phyloP scores from a whole-genome alignment of 2,888 invertebrate species.

The Erpobdella octoculata region DNA sequence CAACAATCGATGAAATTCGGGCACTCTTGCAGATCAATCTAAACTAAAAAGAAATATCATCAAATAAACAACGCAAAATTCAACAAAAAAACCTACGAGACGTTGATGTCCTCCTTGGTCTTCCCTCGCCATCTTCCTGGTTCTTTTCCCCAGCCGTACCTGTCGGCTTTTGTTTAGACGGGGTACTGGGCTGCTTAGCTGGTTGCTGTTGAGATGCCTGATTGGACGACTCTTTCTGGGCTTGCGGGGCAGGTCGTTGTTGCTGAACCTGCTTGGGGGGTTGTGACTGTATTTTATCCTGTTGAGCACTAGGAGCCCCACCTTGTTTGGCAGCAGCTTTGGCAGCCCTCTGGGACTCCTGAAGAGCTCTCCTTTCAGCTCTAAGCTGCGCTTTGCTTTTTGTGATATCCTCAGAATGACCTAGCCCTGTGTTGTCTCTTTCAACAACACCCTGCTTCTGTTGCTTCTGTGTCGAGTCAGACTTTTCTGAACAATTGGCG shows the following conservation, averaged over 20 bases:
- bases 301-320: not conserved
- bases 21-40: too few species aligned
- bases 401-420: not conserved
- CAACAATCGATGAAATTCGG: too few species aligned
- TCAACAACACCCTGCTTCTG: too few species aligned
- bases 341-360: slow-evolving; percentile 14
- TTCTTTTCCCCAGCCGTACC: too few species aligned
- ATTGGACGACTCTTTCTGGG: not conserved
- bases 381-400: slow-evolving; percentile 14
- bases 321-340: not conserved
- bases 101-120: not conserved
- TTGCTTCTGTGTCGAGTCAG: too few species aligned
- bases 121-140: too few species aligned
- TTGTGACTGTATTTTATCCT: not conserved
- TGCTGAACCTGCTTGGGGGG: not conserved
- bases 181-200: not conserved
- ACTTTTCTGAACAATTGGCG: too few species aligned
- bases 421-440: not conserved
- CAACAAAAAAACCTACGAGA: too few species aligned
- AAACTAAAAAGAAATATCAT: too few species aligned
- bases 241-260: not conserved
- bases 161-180: too few species aligned
- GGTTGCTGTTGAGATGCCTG: not conserved
- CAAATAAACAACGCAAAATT: too few species aligned
- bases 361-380: not conserved